Base-by-base conservation (phyloP, 2,888 invertebrate species). In the Dolichopus griseipennis region DNA sequence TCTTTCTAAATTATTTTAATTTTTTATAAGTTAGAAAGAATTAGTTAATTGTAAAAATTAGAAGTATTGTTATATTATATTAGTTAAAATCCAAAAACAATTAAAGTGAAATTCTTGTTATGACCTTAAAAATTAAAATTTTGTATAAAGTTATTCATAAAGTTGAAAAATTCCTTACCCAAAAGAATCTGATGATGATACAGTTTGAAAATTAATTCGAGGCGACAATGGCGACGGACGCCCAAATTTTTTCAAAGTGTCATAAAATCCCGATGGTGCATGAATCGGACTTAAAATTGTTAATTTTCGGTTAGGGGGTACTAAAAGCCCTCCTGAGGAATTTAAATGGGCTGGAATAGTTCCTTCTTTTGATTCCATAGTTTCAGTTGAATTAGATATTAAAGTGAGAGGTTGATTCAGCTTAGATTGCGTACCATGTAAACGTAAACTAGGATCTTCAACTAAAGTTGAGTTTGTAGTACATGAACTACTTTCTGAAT, bases 241-340 rank as follows among this genome's bases (percentile, higher is more conserved):
- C 4, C 81, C 81, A 20, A 78, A 75, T 33, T 80, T 75, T 69
- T 78, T 81, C 6, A 81, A 73, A 75, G 81, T 75, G 63, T 81
- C 81, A 68, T 81, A 81, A 12, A 90, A 82, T 74, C 91, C 91
- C 1, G 85, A 84, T 71, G 85, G 84, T 6, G 84, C 82, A 69
- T 89, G 88, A 76, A 89, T 85, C 0, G 92, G 93, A 73, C 92
- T 92, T 69, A 93, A 82, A 69, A 93, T 93, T 62, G 91, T 92
- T 67, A 93, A 85, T 72, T 85, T 85, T 18, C 89, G 79, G 73
- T 79, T 81, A 8, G 81, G 81, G 22, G 81, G 81, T 0, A 81
- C 81, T 70, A 81, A 71, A 3, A 81, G 73, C 7, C 80, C 81
- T 8, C 81, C 81, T 15, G 81, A 81, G 66, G 81, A 70, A 0